Base-by-base conservation (phyloP, 23 tunicate genomes). In the Trididemnum nubilum region DNA sequence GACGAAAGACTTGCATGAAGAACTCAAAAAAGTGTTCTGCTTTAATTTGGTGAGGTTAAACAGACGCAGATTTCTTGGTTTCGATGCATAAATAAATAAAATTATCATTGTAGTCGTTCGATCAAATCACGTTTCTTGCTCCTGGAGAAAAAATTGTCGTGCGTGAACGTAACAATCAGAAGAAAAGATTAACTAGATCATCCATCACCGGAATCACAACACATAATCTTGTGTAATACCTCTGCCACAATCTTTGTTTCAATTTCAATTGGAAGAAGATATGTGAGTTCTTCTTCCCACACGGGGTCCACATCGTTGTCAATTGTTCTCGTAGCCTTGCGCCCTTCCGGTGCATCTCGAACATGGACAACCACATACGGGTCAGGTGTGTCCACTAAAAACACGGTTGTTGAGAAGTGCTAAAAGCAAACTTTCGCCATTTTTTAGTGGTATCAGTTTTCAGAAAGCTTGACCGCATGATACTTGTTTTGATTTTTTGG, bases 341-440 rank as follows among this genome's bases (percentile, higher is more conserved):
- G 37, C 1, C 83, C 93, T 49, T 83, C 87, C n/a, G 87, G 93
- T 30, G 87, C 81, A 29, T 76, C 83, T 36, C 33, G 33, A 12
- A 88, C 33, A 57, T 40, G 65, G 7, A 88, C 83, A 21, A 82
- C 67, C 24, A 88, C 88, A 35, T 88, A 88, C 26, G 93, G 93
- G 34, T 88, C 93, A 7, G 93, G 93, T 0, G 86, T 87, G 36
- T 88, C 93, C 54, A 88, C 93, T 88, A 61, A 51, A 78, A 78
- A 61, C 12, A 18, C 39, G 12, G 57, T 49, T 49, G 18, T 49
- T 49, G 57, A n/a, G n/a, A n/a, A n/a, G n/a, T n/a, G n/a, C n/a
- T n/a, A 37, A 63, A 79, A 60, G 26, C 15, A 23, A 65, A 26
- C 19, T 65, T 65, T n/a, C 23, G 23, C 0, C 23, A 22, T 22